These are phyloP conservation scores for Perognathus longimembris DNA, from an alignment of 2,113 vertebrate species.

Conservation along the genomic window DNA sequence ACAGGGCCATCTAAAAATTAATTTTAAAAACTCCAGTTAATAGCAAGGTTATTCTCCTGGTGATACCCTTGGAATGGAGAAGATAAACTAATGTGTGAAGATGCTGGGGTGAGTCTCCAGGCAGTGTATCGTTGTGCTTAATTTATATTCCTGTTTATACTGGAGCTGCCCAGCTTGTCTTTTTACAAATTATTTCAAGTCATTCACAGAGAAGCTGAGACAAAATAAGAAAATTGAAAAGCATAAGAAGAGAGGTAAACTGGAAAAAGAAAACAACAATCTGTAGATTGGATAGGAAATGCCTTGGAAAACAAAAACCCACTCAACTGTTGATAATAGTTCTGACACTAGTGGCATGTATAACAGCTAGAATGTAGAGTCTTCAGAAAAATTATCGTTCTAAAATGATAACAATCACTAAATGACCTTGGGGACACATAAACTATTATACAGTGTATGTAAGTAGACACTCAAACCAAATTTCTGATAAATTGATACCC, in stretches of 20 bases:
- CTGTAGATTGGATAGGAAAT: neutral
- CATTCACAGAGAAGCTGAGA: conserved; percentile 39
- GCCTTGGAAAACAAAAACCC: conserved; percentile 6
- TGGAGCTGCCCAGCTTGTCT: neutral
- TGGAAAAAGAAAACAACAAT: neutral
- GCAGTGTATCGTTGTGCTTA: neutral
- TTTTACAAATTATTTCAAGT: conserved; percentile 29
- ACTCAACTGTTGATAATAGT: neutral
- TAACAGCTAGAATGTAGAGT: neutral
- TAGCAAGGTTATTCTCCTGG: neutral
- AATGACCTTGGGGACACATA: neutral
- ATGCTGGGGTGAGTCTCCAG: neutral
- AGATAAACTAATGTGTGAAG: neutral
- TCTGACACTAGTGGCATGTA: neutral
- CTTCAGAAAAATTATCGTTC: neutral
- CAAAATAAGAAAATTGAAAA: conserved; percentile 24
- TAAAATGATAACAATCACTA: neutral
- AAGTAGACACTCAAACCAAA: neutral
- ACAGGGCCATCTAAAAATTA: neutral
- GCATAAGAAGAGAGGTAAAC: neutral
- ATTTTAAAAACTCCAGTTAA: neutral
- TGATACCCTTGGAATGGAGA: neutral
- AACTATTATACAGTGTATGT: neutral
- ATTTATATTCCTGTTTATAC: neutral
- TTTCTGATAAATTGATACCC: conserved; percentile 15